Percentiles rank a stretch among this genome's conserved stretches.
Conservation (phyloP, 1,140 invertebrate genomes). For the Anadara kagoshimensis region DNA sequence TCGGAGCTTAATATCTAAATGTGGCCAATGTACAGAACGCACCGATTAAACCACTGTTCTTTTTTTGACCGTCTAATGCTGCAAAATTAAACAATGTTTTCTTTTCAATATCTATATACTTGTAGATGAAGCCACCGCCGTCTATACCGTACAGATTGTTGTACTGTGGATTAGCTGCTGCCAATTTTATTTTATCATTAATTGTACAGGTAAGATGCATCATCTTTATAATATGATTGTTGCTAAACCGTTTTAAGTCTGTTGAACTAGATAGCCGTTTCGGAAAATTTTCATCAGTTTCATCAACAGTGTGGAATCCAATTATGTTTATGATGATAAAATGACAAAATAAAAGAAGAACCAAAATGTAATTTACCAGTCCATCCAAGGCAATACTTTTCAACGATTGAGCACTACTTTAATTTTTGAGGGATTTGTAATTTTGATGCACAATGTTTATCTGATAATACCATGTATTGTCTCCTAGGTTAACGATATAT, state of each 20-base stretch:
- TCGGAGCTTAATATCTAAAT: neutral
- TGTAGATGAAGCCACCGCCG: conserved; percentile 46
- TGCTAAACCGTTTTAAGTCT: neutral
- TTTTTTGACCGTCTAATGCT: neutral
- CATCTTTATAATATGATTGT: neutral
- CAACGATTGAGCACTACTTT: too few species aligned
- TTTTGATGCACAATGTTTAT: too few species aligned
- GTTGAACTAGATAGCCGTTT: neutral
- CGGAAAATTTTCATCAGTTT: neutral
- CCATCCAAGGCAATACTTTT: too few species aligned
- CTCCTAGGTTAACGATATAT: too few species aligned
- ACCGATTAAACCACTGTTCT: neutral
- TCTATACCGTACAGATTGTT: conserved; percentile 59
- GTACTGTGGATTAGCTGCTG: conserved; percentile 57
- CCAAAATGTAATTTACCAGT: too few species aligned
- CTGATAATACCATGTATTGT: too few species aligned
- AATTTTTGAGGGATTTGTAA: too few species aligned
- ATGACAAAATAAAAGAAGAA: too few species aligned
- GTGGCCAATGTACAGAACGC: neutral
- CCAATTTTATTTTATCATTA: conserved; percentile 62
- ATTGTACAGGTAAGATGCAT: conserved; percentile 61
- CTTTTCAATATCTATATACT: neutral
- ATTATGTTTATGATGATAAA: neutral
- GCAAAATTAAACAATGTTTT: neutral
- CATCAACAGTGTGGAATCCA: neutral